Conservation (phyloP, 2,113 vertebrate genomes). For the Uria aalge region DNA sequence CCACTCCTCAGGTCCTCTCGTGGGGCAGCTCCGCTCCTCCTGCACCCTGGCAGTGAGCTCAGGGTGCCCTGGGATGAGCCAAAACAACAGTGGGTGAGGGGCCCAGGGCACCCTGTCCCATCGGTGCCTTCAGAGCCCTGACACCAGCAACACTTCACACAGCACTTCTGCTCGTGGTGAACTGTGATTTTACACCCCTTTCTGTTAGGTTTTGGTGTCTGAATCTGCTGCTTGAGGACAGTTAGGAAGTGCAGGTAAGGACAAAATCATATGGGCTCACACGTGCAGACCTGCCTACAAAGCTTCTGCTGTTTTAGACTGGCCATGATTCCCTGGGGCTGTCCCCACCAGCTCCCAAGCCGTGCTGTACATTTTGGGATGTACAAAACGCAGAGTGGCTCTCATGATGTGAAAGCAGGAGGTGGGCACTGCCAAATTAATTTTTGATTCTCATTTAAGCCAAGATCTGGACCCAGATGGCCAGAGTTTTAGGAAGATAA, state of each 20-base stretch:
- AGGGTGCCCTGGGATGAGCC: neutral
- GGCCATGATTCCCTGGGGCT: rapidly evolving
- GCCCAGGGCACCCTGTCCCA: neutral
- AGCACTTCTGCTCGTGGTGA: neutral
- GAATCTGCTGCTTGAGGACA: neutral
- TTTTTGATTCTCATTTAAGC: neutral
- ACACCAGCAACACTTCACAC: neutral
- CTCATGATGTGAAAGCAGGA: neutral
- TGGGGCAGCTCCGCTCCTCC: neutral
- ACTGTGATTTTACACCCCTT: neutral
- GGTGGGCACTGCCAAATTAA: neutral
- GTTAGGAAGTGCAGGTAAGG: neutral
- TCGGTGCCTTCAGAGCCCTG: neutral
- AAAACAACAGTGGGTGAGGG: neutral
- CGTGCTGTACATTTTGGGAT: neutral
- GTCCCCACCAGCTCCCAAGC: neutral
- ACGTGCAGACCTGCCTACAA: neutral
- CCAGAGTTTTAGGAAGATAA: neutral
- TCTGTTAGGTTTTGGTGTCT: neutral
- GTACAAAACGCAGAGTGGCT: neutral
- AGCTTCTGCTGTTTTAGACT: neutral
- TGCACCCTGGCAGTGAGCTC: neutral
- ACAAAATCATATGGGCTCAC: neutral
- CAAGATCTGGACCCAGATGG: neutral
- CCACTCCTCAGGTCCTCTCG: rapidly evolving